Base-by-base conservation (phyloP, 2,888 invertebrate species). In the Neria commutata region DNA sequence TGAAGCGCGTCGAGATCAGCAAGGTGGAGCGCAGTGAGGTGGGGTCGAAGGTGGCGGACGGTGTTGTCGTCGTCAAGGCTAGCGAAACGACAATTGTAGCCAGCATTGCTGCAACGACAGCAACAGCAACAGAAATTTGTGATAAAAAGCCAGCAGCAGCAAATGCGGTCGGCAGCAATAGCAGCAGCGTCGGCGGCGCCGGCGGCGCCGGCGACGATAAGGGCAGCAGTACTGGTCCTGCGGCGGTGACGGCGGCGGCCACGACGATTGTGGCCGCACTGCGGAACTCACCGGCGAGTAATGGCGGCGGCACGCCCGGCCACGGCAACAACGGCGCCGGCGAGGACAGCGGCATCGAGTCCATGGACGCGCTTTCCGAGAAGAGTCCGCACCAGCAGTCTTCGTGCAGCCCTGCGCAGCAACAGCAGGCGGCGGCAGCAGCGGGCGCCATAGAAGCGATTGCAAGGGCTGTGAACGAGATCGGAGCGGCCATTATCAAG, bases 301-400 rank as follows among this genome's bases (percentile, higher is more conserved):
- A 74, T 19, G 77, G 77, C 0, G 71, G 76, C 73, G 93, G 93
- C 0, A 77, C 77, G 1, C 72, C 76, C 2, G 76, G 77, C 1
- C 77, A 77, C 33, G 71, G 73, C 14, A 74, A 74, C 51, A 77
- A 75, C 54, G 75, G 76, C 11, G 73, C 72, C 72, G 93, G 93
- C 46, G 94, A 94, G 77, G 94, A 94, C 81, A 94, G 94, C 57
- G 94, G 94, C 16, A 94, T 94, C 57, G 94, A 94, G 79, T 93
- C 93, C 34, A 94, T 94, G 94, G 94, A 95, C 78, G 94, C 94
- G 2, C 82, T 94, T n/a, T 94, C 94, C 19, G 94, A 95, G 79
- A 94, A 94, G 78, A 92, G 91, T 64, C 91, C 91, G n/a, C 92
- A 92, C 80, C 93, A 93, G 78, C 90, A 91, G 81, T 90, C 86